phyloP scores from a whole-genome alignment of 2,888 invertebrate genomes.

The Blomia tropicalis region DNA sequence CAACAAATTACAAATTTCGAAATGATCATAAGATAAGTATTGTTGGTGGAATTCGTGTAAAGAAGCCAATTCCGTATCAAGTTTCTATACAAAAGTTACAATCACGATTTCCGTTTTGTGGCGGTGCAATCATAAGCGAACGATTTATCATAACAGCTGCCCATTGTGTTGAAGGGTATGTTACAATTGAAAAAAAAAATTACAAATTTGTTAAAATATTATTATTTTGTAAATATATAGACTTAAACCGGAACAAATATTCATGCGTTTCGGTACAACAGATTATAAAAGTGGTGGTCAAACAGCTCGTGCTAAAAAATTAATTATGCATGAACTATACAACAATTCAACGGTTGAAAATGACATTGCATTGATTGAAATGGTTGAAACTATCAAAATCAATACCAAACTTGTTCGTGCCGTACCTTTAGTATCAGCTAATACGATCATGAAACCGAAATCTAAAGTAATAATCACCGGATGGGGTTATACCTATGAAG shows the following conservation, averaged over 20 bases:
- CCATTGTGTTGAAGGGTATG: not conserved
- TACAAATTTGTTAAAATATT: too few species aligned
- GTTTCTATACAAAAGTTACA: not conserved
- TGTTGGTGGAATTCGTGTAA: not conserved
- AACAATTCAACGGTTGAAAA: not conserved
- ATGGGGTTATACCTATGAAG: slow-evolving; percentile 1
- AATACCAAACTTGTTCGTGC: not conserved
- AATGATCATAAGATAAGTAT: not conserved
- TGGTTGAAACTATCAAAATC: not conserved
- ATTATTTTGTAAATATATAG: too few species aligned
- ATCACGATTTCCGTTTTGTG: not conserved
- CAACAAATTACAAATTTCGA: too few species aligned
- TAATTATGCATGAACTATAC: slow-evolving; percentile 10
- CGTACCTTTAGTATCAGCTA: not conserved
- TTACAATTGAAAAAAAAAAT: too few species aligned
- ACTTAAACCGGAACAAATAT: too few species aligned
- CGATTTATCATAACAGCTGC: slow-evolving; percentile 2
- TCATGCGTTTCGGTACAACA: not conserved
- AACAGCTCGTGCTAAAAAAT: not conserved
- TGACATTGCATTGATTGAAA: slow-evolving; percentile 16
- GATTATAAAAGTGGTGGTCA: not conserved
- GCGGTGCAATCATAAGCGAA: not conserved
- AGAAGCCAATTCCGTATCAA: not conserved
- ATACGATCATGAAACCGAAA: not conserved
- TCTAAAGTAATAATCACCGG: not conserved